Conservation (phyloP, 2,888 invertebrate genomes). For the Notodonta ziczac region DNA sequence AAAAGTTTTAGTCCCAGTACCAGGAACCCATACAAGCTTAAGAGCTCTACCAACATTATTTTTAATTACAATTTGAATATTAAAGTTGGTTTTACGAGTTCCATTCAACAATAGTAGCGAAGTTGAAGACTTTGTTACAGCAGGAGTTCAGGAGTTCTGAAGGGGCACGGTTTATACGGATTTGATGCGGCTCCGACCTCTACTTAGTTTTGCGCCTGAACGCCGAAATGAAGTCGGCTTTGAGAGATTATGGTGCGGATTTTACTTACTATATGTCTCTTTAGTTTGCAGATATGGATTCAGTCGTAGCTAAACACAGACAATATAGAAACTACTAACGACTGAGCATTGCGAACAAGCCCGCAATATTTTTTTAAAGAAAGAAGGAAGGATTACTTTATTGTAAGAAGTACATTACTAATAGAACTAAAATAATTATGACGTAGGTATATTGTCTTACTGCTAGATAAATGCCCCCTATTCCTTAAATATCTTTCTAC, state of each 20-base stretch:
- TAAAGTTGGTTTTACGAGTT: conserved; percentile 37
- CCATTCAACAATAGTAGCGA: conserved; percentile 38
- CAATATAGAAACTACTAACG: too few species aligned
- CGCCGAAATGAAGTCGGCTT: conserved; percentile 17
- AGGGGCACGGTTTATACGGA: conserved; percentile 20
- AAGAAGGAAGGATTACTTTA: too few species aligned
- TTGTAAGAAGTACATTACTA: too few species aligned
- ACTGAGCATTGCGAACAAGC: too few species aligned
- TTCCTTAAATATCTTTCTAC: too few species aligned
- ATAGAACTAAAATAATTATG: too few species aligned
- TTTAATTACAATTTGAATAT: conserved; percentile 46
- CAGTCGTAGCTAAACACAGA: too few species aligned
- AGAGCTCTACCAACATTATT: conserved; percentile 25
- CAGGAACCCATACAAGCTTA: neutral
- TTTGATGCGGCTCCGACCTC: conserved; percentile 30
- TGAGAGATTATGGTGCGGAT: neutral
- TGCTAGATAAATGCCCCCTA: too few species aligned
- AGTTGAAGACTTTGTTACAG: conserved; percentile 36
- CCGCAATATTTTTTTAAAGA: too few species aligned
- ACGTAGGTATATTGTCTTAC: too few species aligned
- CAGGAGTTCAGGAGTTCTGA: conserved; percentile 31
- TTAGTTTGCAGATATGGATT: conserved; percentile 4
- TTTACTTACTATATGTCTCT: conserved; percentile 8
- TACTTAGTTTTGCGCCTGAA: conserved; percentile 29
- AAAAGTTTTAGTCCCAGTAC: conserved; percentile 15